Evolutionary conservation across 2,888 invertebrate species (phyloP).

Genomic region (Miltochrista miniata): DNA sequence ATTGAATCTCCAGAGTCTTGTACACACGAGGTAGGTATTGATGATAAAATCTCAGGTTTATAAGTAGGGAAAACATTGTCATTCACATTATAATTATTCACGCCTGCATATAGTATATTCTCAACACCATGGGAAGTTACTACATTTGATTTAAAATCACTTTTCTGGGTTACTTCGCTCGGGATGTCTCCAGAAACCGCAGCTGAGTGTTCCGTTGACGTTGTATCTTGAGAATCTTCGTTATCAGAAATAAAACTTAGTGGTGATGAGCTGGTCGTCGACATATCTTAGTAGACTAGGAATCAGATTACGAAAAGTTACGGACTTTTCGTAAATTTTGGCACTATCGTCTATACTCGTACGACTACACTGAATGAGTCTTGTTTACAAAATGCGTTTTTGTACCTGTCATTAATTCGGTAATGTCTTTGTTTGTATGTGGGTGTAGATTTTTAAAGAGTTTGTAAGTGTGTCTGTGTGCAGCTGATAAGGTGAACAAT

Average conservation of each 20-base stretch:
- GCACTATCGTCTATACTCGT: constrained; percentile 43
- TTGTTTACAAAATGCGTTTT: constrained; percentile 81
- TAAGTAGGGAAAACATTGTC: constrained; percentile 59
- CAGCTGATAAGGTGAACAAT: constrained; percentile 70
- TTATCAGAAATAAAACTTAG: constrained; percentile 60
- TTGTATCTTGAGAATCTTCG: constrained; percentile 60
- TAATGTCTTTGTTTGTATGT: constrained; percentile 75
- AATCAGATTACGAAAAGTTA: neutral
- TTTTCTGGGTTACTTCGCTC: constrained; percentile 41
- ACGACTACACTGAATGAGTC: constrained; percentile 67
- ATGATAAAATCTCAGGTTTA: constrained; percentile 61
- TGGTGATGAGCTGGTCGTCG: constrained; percentile 58
- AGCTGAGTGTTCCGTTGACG: constrained; percentile 56
- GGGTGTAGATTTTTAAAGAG: constrained; percentile 60
- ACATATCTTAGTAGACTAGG: constrained; percentile 47
- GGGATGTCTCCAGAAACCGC: constrained; percentile 42
- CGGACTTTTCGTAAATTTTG: constrained; percentile 17
- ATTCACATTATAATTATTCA: constrained; percentile 45
- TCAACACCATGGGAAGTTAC: constrained; percentile 71
- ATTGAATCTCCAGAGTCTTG: constrained; percentile 79
- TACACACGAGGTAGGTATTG: constrained; percentile 58
- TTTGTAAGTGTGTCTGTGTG: constrained; percentile 61
- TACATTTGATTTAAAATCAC: constrained; percentile 44
- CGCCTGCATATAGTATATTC: constrained; percentile 68
- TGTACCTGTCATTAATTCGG: constrained; percentile 81